Evolutionary conservation across 2,888 invertebrate genomes (phyloP).

Genomic region (Dendrolimus pini): DNA sequence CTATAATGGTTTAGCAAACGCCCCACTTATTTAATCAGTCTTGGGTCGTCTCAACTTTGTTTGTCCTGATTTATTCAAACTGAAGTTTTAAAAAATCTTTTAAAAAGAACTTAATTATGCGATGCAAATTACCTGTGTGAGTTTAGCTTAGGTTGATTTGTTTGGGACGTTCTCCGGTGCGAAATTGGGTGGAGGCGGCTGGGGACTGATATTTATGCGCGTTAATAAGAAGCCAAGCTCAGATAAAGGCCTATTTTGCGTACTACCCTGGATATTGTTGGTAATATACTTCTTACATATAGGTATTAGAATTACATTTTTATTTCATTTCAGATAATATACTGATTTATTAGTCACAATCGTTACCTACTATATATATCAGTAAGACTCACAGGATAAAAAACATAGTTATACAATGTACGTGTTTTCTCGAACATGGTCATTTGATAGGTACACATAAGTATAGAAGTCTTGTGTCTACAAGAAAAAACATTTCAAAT

Average conservation of each 20-base stretch:
- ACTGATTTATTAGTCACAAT: too few relatives aligned
- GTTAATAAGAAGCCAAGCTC: slow-evolving; percentile 59
- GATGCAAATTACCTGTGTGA: slow-evolving; percentile 21
- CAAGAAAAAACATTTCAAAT: too few relatives aligned
- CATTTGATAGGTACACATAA: too few relatives aligned
- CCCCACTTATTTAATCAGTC: not conserved
- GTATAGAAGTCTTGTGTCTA: too few relatives aligned
- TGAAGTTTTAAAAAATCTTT: slow-evolving; percentile 12
- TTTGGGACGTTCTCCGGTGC: slow-evolving; percentile 38
- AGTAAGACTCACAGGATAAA: too few relatives aligned
- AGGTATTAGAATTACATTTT: not conserved
- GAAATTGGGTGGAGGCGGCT: slow-evolving; percentile 45
- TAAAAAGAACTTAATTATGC: slow-evolving; percentile 17
- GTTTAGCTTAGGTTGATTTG: slow-evolving; percentile 45
- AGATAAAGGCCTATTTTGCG: slow-evolving; percentile 23
- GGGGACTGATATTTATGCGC: slow-evolving; percentile 64
- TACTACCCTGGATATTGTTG: not conserved
- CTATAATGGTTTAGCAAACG: too few relatives aligned
- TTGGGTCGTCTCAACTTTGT: not conserved
- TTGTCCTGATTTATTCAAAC: slow-evolving; percentile 1
- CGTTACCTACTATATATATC: too few relatives aligned
- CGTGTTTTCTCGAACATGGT: too few relatives aligned
- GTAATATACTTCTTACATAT: not conserved
- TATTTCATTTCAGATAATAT: too few relatives aligned
- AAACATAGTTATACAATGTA: too few relatives aligned